A percentile compares a stretch with the other conserved stretches of the same genome.
These are phyloP conservation scores for Hybos culiciformis DNA, from an alignment of 2,888 invertebrate genomes.

Conservation along the genomic window DNA sequence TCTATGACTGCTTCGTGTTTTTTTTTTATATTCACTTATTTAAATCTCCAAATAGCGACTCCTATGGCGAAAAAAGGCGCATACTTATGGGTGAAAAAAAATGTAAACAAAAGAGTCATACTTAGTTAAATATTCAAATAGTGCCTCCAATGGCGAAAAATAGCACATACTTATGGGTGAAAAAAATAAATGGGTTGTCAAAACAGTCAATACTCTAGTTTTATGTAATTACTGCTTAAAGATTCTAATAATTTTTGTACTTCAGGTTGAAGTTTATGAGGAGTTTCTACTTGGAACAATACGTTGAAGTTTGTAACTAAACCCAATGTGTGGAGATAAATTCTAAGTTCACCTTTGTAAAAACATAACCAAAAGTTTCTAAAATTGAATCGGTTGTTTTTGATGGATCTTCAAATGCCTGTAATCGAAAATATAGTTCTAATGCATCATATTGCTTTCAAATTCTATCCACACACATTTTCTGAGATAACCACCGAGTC, in stretches of 20 bases:
- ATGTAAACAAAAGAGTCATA: no score
- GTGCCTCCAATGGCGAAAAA: no score
- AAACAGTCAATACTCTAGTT: background rate
- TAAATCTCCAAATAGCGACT: no score
- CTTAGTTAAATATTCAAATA: no score
- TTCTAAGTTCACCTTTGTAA: background rate
- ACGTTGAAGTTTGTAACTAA: constrained; percentile 1
- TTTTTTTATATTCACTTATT: no score
- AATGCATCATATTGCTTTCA: background rate
- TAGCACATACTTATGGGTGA: no score
- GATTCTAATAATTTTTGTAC: background rate
- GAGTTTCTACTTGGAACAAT: constrained; percentile 1
- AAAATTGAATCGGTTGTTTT: background rate
- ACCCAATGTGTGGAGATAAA: constrained; percentile 1
- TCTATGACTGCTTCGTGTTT: no score
- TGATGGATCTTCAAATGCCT: background rate
- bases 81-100: no score
- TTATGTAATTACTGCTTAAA: background rate
- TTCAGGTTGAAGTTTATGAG: constrained; percentile 3
- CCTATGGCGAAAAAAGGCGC: no score
- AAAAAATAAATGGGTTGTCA: no score
- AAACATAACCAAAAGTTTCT: background rate
- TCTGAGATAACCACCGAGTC: background rate
- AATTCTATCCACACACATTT: background rate
- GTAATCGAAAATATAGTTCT: background rate